Evolutionary conservation across 2,797 vertebrate genomes (phyloP).

Genomic region (Darevskia nairensis): DNA sequence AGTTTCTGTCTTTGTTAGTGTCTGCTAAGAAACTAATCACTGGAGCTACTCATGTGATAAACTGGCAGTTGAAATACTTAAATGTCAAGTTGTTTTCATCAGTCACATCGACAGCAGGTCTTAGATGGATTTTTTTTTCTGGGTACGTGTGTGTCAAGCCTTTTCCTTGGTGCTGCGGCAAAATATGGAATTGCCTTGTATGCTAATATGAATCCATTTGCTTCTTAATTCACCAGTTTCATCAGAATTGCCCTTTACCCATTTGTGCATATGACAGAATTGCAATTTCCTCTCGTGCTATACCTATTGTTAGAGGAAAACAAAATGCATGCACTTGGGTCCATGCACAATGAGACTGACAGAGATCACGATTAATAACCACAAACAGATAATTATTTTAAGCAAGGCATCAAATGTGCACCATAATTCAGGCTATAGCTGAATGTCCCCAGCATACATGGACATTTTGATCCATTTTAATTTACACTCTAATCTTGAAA

Average conservation of each 20-base stretch:
- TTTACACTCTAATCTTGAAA: not conserved
- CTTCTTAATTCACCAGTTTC: conserved; percentile 68
- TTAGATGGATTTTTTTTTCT: conserved; percentile 69
- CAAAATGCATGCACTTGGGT: conserved; percentile 63
- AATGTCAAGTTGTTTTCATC: conserved; percentile 81
- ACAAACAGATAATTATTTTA: conserved; percentile 54
- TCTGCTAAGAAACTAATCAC: conserved; percentile 72
- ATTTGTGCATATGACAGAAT: conserved; percentile 66
- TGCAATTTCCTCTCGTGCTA: conserved; percentile 59
- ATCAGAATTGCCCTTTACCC: conserved; percentile 71
- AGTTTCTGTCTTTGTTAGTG: conserved; percentile 62
- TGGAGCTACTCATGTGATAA: conserved; percentile 72
- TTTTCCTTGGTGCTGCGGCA: conserved; percentile 60
- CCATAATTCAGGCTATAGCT: not conserved
- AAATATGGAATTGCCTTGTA: conserved; percentile 69
- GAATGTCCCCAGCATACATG: conserved; percentile 27
- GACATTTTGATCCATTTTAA: rapidly evolving
- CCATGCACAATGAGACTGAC: conserved; percentile 59
- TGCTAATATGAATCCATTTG: conserved; percentile 64
- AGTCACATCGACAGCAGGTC: conserved; percentile 69
- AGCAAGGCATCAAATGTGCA: conserved; percentile 31
- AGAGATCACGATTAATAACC: conserved; percentile 63
- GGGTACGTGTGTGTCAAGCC: conserved; percentile 62
- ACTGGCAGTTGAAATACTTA: conserved; percentile 75
- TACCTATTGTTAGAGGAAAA: conserved; percentile 68